A percentile compares a stretch with the other conserved stretches of the same genome.
phyloP scores from a whole-genome alignment of 2,888 invertebrate genomes.

The Rhaphigaster nebulosa region DNA sequence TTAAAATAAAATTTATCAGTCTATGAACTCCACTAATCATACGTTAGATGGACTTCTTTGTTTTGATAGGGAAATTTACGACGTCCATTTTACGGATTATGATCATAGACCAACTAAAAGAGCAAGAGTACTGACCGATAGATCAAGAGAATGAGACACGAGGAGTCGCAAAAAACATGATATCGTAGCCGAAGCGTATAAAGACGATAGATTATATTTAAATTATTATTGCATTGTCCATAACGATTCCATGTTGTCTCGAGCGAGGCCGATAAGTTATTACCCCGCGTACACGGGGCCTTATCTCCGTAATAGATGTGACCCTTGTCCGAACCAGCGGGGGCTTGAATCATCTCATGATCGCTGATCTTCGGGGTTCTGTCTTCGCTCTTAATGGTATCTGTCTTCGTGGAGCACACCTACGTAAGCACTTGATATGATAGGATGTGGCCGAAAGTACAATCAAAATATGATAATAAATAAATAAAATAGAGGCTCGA shows the following conservation, averaged over 20 bases:
- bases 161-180: conserved; percentile 2
- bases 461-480: too few relatives aligned
- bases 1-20: too few relatives aligned
- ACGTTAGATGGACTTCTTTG: background rate
- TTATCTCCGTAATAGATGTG: conserved; percentile 53
- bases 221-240: conserved; percentile 56
- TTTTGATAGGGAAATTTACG: background rate
- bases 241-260: conserved; percentile 47
- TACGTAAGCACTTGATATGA: background rate
- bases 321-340: conserved; percentile 20
- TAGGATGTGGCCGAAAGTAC: too few relatives aligned
- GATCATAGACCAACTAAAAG: background rate
- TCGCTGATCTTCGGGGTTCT: background rate
- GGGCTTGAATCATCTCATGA: conserved; percentile 28
- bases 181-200: conserved; percentile 30
- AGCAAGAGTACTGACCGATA: background rate
- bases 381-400: background rate
- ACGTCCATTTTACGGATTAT: background rate
- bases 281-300: background rate
- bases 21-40: too few relatives aligned
- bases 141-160: background rate
- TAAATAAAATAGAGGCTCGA: too few relatives aligned
- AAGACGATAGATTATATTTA: conserved; percentile 51
- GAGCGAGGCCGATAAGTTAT: conserved; percentile 17
- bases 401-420: too few relatives aligned